Percentiles rank a stretch among this genome's conserved stretches.
Evolutionary conservation across 2,797 vertebrate genomes (phyloP).

Genomic region (Galaxias olidus): DNA sequence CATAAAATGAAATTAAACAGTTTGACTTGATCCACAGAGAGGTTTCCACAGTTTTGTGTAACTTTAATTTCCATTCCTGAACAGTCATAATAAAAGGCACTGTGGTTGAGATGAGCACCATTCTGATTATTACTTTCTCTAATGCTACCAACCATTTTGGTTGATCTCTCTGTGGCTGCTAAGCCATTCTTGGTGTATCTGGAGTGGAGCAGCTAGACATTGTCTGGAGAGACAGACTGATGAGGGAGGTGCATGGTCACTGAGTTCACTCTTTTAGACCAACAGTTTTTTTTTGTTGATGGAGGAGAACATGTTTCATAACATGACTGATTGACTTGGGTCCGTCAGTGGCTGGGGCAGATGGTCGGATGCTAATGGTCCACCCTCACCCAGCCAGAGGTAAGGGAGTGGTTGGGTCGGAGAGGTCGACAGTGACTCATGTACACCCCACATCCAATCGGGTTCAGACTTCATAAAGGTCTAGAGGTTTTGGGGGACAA

Average conservation of each 20-base stretch:
- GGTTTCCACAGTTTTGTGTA: too few relatives aligned
- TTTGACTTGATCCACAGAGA: too few relatives aligned
- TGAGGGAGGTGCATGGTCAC: slow-evolving; percentile 4
- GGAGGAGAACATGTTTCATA: not conserved
- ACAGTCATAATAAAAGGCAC: too few relatives aligned
- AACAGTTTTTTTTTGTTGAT: not conserved
- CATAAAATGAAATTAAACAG: too few relatives aligned
- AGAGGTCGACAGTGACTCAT: slow-evolving; percentile 29
- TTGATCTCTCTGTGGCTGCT: too few relatives aligned
- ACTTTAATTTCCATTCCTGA: too few relatives aligned
- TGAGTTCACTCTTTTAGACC: slow-evolving; percentile 9
- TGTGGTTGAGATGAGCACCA: too few relatives aligned
- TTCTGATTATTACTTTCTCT: too few relatives aligned
- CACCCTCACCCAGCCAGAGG: not conserved
- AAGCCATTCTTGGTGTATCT: too few relatives aligned
- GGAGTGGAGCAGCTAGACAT: too few relatives aligned
- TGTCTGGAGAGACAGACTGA: too few relatives aligned
- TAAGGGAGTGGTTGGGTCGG: slow-evolving; percentile 2
- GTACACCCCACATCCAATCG: slow-evolving; percentile 16
- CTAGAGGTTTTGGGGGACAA: not conserved
- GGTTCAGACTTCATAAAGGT: not conserved
- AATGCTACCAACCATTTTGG: too few relatives aligned
- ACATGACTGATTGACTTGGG: slow-evolving; percentile 5
- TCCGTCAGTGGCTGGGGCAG: slow-evolving; percentile 9
- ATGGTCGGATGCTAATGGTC: slow-evolving; percentile 10